Evolutionary conservation across 2,113 vertebrate genomes (phyloP).

Genomic region (Ailurus styani): DNA sequence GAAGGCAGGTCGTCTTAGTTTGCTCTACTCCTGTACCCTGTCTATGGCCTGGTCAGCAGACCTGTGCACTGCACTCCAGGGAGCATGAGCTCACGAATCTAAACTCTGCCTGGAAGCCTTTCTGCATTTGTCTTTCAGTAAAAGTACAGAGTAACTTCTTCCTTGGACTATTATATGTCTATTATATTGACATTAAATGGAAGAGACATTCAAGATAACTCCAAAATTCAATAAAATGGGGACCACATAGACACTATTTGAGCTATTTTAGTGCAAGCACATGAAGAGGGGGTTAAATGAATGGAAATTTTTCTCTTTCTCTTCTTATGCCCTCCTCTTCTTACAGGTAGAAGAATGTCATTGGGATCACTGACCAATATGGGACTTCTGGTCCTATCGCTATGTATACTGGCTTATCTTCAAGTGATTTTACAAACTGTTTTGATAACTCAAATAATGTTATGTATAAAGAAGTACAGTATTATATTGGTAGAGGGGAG

Average conservation of each 20-base stretch:
- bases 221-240: not conserved
- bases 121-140: not conserved
- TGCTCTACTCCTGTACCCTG: not conserved
- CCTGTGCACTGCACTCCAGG: not conserved
- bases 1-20: no score
- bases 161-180: not conserved
- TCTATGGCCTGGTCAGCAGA: not conserved
- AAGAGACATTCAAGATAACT: not conserved
- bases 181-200: not conserved
- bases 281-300: not conserved
- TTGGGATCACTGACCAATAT: not conserved
- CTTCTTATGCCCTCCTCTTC: not conserved
- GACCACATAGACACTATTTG: not conserved
- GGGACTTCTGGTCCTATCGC: not conserved
- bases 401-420: not conserved
- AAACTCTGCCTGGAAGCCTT: not conserved
- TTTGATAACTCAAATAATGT: not conserved
- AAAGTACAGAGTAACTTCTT: not conserved
- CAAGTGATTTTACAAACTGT: not conserved
- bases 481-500: not conserved
- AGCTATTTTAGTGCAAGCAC: not conserved
- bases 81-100: not conserved
- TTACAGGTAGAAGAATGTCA: not conserved
- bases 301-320: not conserved
- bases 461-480: not conserved